Percentiles rank a stretch among this genome's conserved stretches.
phyloP scores from a whole-genome alignment of 2,113 vertebrate genomes.

The Etheostoma spectabile region DNA sequence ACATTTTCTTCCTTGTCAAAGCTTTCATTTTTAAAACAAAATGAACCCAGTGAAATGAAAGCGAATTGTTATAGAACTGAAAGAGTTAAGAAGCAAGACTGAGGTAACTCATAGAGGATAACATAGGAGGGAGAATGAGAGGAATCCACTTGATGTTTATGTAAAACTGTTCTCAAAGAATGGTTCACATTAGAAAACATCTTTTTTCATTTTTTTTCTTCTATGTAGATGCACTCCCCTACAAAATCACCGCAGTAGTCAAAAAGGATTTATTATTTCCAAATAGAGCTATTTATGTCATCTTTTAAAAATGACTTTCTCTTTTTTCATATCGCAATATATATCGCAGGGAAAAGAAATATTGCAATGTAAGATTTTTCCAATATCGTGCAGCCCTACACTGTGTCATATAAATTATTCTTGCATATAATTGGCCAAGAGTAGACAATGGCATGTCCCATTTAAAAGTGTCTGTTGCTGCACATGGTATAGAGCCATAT shows the following conservation, averaged over 20 bases:
- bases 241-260: too few relatives aligned
- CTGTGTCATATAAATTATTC: neutral
- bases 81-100: neutral
- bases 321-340: too few relatives aligned
- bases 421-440: conserved; percentile 12
- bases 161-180: neutral
- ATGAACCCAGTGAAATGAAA: conserved; percentile 5
- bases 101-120: neutral
- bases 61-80: neutral
- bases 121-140: neutral
- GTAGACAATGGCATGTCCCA: neutral
- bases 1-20: conserved; percentile 26
- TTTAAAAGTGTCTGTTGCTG: conserved; percentile 35
- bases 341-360: too few relatives aligned
- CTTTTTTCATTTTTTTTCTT: too few relatives aligned
- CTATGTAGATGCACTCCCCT: too few relatives aligned
- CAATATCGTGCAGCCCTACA: too few relatives aligned
- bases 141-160: neutral
- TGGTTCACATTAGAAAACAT: too few relatives aligned
- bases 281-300: too few relatives aligned
- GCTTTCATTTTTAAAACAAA: conserved; percentile 14
- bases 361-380: too few relatives aligned
- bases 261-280: too few relatives aligned
- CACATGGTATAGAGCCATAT: conserved; percentile 9
- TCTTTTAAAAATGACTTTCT: too few relatives aligned